phyloP scores from a whole-genome alignment of 2,113 vertebrate species.

The Lepus timidus region DNA sequence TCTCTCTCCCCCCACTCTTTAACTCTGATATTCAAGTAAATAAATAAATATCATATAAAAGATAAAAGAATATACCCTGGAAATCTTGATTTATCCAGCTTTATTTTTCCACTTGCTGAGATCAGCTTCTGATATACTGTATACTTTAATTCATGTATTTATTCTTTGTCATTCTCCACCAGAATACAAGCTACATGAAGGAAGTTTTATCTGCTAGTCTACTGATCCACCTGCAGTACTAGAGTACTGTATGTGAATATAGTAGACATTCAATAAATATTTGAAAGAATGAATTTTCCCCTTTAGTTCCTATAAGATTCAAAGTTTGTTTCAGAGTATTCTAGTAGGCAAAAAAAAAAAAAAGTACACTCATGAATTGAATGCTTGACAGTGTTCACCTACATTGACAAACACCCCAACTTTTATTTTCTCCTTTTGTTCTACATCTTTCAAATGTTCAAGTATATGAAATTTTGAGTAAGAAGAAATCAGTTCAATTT shows the following conservation, averaged over 20 bases:
- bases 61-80: not conserved
- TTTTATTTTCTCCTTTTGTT: conserved; percentile 39
- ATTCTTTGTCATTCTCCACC: not conserved
- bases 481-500: conserved; percentile 37
- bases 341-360: not conserved
- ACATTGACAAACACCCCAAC: not conserved
- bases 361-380: not conserved
- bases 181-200: not conserved
- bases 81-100: not conserved
- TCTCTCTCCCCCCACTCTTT: too few species aligned
- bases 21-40: too few species aligned
- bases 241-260: not conserved
- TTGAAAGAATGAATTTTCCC: conserved; percentile 30
- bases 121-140: not conserved
- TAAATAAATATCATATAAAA: too few species aligned
- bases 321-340: conserved; percentile 37
- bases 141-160: conserved; percentile 14
- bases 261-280: not conserved
- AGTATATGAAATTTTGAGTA: not conserved
- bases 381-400: not conserved
- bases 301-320: not conserved
- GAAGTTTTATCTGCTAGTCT: conserved; percentile 34
- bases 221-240: not conserved
- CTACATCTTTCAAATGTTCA: not conserved
- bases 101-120: conserved; percentile 20